These are phyloP conservation scores for Heliconius himera DNA, from an alignment of 1,140 invertebrate genomes.

Conservation along the genomic window DNA sequence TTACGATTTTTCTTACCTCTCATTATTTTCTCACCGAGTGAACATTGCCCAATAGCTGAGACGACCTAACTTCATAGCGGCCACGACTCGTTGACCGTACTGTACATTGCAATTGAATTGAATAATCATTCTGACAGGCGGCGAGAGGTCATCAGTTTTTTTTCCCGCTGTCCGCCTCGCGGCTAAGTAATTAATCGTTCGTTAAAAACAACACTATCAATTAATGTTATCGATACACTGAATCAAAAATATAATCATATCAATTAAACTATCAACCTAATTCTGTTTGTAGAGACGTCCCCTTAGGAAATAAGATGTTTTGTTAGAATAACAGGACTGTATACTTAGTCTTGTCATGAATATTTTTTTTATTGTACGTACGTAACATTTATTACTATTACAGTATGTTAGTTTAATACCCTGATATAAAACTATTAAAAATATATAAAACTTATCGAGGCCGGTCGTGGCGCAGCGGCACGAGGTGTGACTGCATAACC, in stretches of 20 bases:
- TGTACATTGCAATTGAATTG: constrained; percentile 49
- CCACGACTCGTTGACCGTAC: too few relatives aligned
- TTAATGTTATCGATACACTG: constrained; percentile 54
- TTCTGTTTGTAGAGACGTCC: background rate
- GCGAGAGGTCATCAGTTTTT: constrained; percentile 46
- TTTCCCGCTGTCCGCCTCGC: constrained; percentile 42
- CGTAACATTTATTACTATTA: too few relatives aligned
- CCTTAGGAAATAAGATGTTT: background rate
- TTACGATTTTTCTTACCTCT: too few relatives aligned
- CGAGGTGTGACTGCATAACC: too few relatives aligned
- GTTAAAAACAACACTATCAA: constrained; percentile 58
- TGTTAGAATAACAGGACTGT: background rate
- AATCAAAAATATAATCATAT: constrained; percentile 3
- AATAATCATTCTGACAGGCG: constrained; percentile 46
- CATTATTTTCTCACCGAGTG: too few relatives aligned
- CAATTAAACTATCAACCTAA: background rate
- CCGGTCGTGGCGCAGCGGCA: too few relatives aligned
- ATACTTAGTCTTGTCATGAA: background rate
- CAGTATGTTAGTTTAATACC: too few relatives aligned
- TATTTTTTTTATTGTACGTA: too few relatives aligned
- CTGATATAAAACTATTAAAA: too few relatives aligned
- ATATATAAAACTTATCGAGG: too few relatives aligned
- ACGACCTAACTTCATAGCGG: too few relatives aligned
- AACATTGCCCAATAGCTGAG: too few relatives aligned
- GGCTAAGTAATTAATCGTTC: constrained; percentile 50